A percentile compares a stretch with the other conserved stretches of the same genome.
phyloP scores from a whole-genome alignment of 2,113 vertebrate species.

The Stigmatopora nigra region DNA sequence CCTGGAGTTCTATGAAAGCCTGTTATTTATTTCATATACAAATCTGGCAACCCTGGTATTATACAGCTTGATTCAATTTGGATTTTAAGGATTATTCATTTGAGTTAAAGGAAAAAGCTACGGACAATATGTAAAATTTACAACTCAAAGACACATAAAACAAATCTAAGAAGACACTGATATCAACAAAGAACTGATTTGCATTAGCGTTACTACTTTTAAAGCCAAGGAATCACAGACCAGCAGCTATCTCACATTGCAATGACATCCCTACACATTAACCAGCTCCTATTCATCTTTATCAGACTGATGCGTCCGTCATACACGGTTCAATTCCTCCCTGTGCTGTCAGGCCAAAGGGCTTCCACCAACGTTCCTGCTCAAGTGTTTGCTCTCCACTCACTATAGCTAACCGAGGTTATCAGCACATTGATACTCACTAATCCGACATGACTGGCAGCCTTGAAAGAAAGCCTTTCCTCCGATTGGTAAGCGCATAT shows the following conservation, averaged over 20 bases:
- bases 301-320: slow-evolving; percentile 33
- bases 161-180: no score
- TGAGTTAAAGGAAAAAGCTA: no score
- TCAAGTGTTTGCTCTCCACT: slow-evolving; percentile 61
- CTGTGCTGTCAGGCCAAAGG: slow-evolving; percentile 45
- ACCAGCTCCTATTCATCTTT: slow-evolving; percentile 41
- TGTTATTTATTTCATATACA: no score
- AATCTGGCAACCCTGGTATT: no score
- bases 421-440: slow-evolving; percentile 61
- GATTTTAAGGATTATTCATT: no score
- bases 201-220: neutral
- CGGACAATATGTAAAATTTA: no score
- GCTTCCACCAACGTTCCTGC: slow-evolving; percentile 42
- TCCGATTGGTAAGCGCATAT: slow-evolving; percentile 59
- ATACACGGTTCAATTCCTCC: slow-evolving; percentile 51
- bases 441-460: slow-evolving; percentile 62
- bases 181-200: neutral
- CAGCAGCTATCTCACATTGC: slow-evolving; percentile 7
- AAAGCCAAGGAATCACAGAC: slow-evolving; percentile 10
- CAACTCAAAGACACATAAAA: no score
- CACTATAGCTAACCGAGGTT: slow-evolving; percentile 62
- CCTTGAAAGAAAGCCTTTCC: slow-evolving; percentile 40
- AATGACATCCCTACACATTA: slow-evolving; percentile 44
- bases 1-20: no score
- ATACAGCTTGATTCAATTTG: no score